Conservation (phyloP, 1,140 invertebrate species). For the Copidosoma floridanum region DNA sequence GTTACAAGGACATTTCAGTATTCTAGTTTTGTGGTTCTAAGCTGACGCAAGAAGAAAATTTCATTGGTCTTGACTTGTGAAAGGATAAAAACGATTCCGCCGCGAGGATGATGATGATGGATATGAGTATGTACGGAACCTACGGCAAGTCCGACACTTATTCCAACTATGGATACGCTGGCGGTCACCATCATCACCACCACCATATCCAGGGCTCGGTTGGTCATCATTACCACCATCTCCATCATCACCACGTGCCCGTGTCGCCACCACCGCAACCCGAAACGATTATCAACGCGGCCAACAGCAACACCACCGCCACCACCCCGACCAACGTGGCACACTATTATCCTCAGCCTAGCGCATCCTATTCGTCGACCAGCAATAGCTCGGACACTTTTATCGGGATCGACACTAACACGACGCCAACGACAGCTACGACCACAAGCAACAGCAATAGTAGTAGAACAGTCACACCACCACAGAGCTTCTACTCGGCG, state of each 20-base stretch:
- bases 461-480: too few species aligned
- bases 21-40: too few species aligned
- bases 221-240: slow-evolving; percentile 39
- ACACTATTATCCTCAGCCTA: slow-evolving; percentile 51
- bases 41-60: too few species aligned
- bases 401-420: slow-evolving; percentile 37
- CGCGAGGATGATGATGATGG: slow-evolving; percentile 67
- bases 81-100: slow-evolving; percentile 37
- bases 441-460: slow-evolving; percentile 17
- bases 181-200: slow-evolving; percentile 40
- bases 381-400: slow-evolving; percentile 41
- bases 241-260: slow-evolving; percentile 35
- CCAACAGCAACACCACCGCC: slow-evolving; percentile 37
- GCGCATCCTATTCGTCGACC: slow-evolving; percentile 39
- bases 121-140: slow-evolving; percentile 70
- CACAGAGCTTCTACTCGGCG: slow-evolving; percentile 47
- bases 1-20: too few species aligned
- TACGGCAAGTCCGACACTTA: slow-evolving; percentile 59
- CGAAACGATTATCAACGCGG: slow-evolving; percentile 44
- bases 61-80: background rate
- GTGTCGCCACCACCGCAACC: slow-evolving; percentile 36
- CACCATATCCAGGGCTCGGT: slow-evolving; percentile 17
- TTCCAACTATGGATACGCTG: slow-evolving; percentile 50
- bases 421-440: too few species aligned
- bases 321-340: slow-evolving; percentile 26